Conservation (phyloP, 2,113 vertebrate species). For the Oceanites oceanicus region DNA sequence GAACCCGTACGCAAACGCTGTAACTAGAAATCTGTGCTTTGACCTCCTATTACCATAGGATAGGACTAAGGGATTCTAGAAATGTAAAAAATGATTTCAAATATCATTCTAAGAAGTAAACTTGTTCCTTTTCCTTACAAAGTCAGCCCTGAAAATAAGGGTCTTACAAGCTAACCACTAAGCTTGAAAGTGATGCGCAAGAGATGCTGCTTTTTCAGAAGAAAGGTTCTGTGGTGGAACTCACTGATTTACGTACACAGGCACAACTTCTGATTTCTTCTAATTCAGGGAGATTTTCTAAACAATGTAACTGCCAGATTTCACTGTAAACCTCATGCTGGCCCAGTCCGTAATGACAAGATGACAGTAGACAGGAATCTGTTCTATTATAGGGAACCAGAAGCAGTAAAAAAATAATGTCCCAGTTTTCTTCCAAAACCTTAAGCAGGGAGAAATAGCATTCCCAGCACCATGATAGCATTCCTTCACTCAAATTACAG, state of each 20-base stretch:
- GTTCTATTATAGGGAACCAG: background rate
- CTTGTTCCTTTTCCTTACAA: background rate
- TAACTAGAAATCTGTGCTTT: background rate
- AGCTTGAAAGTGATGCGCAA: background rate
- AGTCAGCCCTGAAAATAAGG: background rate
- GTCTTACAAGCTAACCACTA: background rate
- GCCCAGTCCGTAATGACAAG: background rate
- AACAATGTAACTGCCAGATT: background rate
- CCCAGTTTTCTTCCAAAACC: background rate
- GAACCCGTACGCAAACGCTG: background rate
- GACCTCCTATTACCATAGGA: background rate
- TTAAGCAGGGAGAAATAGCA: background rate
- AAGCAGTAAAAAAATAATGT: background rate
- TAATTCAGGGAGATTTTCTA: background rate
- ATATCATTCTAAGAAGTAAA: background rate
- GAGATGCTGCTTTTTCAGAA: background rate
- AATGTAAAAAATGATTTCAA: background rate
- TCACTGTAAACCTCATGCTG: background rate
- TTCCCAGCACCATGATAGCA: background rate
- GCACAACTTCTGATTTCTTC: background rate
- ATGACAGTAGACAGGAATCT: background rate
- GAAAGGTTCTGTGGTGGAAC: background rate
- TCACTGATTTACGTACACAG: rapidly evolving
- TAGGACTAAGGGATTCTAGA: background rate
- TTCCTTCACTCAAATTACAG: background rate